These are phyloP conservation scores for Brachypterus glaber DNA, from an alignment of 2,888 invertebrate genomes.

Conservation along the genomic window DNA sequence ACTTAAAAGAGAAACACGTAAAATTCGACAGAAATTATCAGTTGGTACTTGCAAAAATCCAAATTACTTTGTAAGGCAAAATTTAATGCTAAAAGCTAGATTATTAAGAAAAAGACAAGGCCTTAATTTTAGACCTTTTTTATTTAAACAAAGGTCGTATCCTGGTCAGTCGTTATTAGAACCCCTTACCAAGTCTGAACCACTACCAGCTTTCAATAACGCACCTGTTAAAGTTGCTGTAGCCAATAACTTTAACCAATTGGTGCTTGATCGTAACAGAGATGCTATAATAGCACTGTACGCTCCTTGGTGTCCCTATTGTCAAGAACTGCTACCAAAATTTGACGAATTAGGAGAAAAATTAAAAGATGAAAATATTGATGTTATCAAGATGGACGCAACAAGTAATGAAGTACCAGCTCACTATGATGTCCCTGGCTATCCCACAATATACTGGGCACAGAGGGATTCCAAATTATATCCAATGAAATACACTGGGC, in stretches of 20 bases:
- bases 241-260: not conserved
- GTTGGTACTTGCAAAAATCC: no score
- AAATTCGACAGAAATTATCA: no score
- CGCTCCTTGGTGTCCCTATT: conserved; percentile 1
- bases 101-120: no score
- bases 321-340: not conserved
- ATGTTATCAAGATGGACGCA: not conserved
- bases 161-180: no score
- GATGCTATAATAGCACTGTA: not conserved
- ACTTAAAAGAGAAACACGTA: no score
- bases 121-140: no score
- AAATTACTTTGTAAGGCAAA: no score
- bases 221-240: not conserved
- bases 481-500: not conserved
- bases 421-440: conserved; percentile 1
- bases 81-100: no score
- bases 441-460: conserved; percentile 1
- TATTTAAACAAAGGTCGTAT: no score
- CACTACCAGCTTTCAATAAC: not conserved
- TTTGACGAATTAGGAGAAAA: not conserved
- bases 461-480: not conserved
- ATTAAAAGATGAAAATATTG: not conserved
- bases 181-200: not conserved
- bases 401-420: not conserved
- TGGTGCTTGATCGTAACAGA: not conserved